Evolutionary conservation across 2,113 vertebrate species (phyloP), one percentile per base, ranked within the genome.

Genomic region (Columbina picui): DNA sequence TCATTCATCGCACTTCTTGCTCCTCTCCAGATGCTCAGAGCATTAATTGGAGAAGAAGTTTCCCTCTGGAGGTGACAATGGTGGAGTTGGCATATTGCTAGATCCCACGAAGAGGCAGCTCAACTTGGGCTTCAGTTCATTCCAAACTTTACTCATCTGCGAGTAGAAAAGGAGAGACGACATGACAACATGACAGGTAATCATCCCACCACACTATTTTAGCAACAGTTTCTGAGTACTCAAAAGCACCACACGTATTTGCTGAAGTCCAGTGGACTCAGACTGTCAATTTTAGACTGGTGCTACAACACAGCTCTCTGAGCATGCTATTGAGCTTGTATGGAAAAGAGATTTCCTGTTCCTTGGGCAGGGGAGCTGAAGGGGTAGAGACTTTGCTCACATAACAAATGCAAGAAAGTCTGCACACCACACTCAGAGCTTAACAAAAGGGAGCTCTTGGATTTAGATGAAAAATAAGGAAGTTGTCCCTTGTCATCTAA

Each of bases 101-200:
- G 97, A 97, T 85, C 97, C 98, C 14, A 90, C 95, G 7, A 99
- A 99, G 78, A 99, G 98, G 97, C 98, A 99, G 86, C 98, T 98
- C 22, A 99, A 89, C 96, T 99, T 99, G 27, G 98, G 99, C 87
- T 99, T 99, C 97, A 99, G 96, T 87, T 99, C 99, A 7, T 98
- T 99, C 99, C 99, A 99, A 74, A 99, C 99, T 64, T 98, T 98
- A 78, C 99, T 99, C 99, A 99, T 99, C 99, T 99, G 96, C 16
- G 30, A 94, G 69, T 68, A 38, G 61, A 59, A 95, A 60, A 55
- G 65, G 61, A 38, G 17, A 43, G 15, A 32, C 68, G 64, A 38
- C 7, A 22, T 26, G 30, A 68, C 4, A 27, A 26, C 20, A 29
- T 0, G 0, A 41, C 1, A 70, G 17, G 25, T 5, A 30, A 20